Percentiles rank a stretch among this genome's conserved stretches.
These are phyloP conservation scores for Eubucco bourcierii DNA, from an alignment of 2,113 vertebrate species.

Conservation along the genomic window DNA sequence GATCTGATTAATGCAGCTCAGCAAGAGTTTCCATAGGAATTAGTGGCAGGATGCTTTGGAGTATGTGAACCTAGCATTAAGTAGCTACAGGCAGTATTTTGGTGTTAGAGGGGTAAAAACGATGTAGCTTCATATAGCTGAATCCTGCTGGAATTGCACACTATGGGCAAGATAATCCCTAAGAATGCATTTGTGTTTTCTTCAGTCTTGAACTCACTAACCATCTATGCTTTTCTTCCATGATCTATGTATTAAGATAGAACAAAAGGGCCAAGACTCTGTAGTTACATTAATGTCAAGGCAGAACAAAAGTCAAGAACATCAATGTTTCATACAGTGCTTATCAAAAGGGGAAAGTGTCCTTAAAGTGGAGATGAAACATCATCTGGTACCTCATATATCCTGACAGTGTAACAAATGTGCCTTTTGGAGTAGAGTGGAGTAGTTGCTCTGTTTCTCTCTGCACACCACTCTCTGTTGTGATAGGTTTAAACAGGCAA, in stretches of 20 bases:
- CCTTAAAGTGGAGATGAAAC: background rate
- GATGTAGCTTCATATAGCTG: background rate
- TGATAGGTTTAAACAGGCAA: too few relatives aligned
- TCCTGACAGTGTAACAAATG: background rate
- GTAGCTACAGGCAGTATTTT: background rate
- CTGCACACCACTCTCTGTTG: too few relatives aligned
- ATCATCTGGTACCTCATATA: background rate
- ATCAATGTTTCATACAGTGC: background rate
- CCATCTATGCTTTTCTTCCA: background rate
- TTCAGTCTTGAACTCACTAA: background rate
- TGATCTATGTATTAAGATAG: background rate
- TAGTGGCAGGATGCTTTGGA: background rate
- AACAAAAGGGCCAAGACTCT: background rate
- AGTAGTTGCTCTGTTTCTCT: background rate
- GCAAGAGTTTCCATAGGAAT: background rate
- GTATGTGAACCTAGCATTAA: background rate
- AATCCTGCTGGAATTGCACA: background rate
- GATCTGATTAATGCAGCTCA: conserved; percentile 3
- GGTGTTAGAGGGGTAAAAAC: background rate
- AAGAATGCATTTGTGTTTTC: background rate
- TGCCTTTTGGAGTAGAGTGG: background rate
- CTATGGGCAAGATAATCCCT: background rate
- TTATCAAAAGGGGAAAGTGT: background rate
- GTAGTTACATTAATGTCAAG: background rate
- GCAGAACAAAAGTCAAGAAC: background rate